Evolutionary conservation across 2,797 vertebrate genomes (phyloP).

Genomic region (Tachyglossus aculeatus): DNA sequence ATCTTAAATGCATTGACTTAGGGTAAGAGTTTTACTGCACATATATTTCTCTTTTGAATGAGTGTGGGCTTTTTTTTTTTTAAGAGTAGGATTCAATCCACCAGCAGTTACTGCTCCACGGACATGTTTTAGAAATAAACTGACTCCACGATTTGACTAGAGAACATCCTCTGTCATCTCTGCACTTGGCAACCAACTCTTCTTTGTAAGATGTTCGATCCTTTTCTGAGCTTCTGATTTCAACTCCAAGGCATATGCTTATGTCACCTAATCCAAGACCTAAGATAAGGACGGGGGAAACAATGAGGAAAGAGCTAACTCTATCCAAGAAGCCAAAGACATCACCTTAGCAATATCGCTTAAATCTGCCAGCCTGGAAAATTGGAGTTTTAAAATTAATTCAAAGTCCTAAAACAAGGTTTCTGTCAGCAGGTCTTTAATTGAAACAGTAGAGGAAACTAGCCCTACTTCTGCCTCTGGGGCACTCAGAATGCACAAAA

Average conservation of each 20-base stretch:
- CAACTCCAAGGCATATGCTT: background rate
- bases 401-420: background rate
- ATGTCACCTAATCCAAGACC: too few relatives aligned
- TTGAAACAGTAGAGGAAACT: background rate
- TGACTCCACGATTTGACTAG: fast-evolving
- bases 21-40: background rate
- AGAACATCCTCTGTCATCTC: fast-evolving
- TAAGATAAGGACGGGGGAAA: background rate
- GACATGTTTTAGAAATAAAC: background rate
- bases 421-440: background rate
- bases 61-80: background rate
- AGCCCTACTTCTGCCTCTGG: background rate
- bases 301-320: background rate
- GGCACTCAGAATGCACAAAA: background rate
- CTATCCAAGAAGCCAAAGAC: background rate
- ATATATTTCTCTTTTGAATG: background rate
- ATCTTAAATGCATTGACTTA: slow-evolving; percentile 24
- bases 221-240: background rate
- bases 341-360: too few relatives aligned
- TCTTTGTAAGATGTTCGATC: background rate
- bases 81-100: slow-evolving; percentile 10
- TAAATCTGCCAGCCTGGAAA: background rate
- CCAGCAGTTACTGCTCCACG: background rate
- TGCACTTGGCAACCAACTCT: fast-evolving
- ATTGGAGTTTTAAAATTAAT: background rate